Base-by-base conservation (phyloP, 35 echinoderm and acorn worm species). In the Stichopus chloronotus region DNA sequence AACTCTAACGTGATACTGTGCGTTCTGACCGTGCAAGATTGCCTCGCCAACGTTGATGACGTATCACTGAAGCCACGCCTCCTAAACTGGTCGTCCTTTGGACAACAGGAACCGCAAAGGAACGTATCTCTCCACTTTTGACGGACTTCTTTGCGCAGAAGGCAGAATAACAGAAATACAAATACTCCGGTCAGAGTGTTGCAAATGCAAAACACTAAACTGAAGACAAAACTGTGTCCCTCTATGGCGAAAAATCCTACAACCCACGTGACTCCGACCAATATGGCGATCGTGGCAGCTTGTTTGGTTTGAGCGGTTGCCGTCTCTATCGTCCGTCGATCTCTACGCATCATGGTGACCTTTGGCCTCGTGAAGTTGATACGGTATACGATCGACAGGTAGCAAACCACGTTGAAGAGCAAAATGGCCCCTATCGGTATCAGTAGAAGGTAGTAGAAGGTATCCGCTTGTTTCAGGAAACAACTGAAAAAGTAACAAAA, bases 91-190 rank as follows among this genome's bases (percentile, higher is more conserved):
- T 89, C 87, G 9, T 6, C 0, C 22, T 55, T 79, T 22, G 17
- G 7, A n/a, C 57, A 91, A 30, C 87, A 69, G 21, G 81, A 43
- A 25, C 58, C 59, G 57, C 87, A 87, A 30, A 72, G 30, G 0
- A 57, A 14, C 8, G 17, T 83, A 12, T 81, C 14, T 53, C 53
- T 88, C 97, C 95, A 95, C 53, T 58, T 81, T 9, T 93, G 25
- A n/a, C 97, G 90, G 13, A 95, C 93, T 57, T 98, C 97, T 14
- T 84, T 74, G 24, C 92, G 94, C 10, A 90, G 58, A 25, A 96
- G 56, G 72, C 97, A 96, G 79, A 96, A 98, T 56, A 98, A 65
- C 6, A 96, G 21, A 59, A 98, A 98, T 13, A 98, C 92, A 53
- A 93, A 78, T 14, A 98, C 68, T 5, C 97, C 97, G 13, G 94